Percentiles rank a stretch among this genome's conserved stretches.
Conservation (phyloP, 2,113 vertebrate species). For the Verasper variegatus region DNA sequence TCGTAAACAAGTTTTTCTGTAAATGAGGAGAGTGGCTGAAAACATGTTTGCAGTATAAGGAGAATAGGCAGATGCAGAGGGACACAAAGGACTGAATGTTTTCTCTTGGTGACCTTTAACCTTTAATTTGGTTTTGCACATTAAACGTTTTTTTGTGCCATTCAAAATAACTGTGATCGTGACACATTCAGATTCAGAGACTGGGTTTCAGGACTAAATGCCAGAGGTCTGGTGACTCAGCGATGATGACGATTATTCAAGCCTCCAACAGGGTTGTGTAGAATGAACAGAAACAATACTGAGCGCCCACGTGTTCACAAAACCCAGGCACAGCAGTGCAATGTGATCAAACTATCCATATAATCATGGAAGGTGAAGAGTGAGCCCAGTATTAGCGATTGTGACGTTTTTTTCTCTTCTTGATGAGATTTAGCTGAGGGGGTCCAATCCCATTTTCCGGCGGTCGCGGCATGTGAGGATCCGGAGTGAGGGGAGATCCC, state of each 20-base stretch:
- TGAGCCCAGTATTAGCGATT: constrained; percentile 5
- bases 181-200: constrained; percentile 45
- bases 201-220: constrained; percentile 38
- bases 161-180: constrained; percentile 38
- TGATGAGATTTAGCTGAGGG: constrained; percentile 29
- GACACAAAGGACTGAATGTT: not conserved
- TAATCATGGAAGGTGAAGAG: not conserved
- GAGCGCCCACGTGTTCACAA: not conserved
- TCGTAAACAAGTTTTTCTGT: constrained; percentile 35
- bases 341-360: not conserved
- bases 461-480: constrained; percentile 3
- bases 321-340: constrained; percentile 5
- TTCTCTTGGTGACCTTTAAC: constrained; percentile 42
- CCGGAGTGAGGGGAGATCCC: constrained; percentile 9
- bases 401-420: constrained; percentile 5
- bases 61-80: not conserved
- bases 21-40: constrained; percentile 27
- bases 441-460: constrained; percentile 43
- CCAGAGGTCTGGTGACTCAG: constrained; percentile 72
- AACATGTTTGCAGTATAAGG: constrained; percentile 27
- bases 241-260: constrained; percentile 64
- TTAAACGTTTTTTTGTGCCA: not conserved
- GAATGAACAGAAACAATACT: constrained; percentile 40
- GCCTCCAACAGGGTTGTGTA: constrained; percentile 48
- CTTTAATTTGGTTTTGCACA: constrained; percentile 27